Conservation (phyloP, 2,888 invertebrate genomes). For the Zygothrica quintamaculata region DNA sequence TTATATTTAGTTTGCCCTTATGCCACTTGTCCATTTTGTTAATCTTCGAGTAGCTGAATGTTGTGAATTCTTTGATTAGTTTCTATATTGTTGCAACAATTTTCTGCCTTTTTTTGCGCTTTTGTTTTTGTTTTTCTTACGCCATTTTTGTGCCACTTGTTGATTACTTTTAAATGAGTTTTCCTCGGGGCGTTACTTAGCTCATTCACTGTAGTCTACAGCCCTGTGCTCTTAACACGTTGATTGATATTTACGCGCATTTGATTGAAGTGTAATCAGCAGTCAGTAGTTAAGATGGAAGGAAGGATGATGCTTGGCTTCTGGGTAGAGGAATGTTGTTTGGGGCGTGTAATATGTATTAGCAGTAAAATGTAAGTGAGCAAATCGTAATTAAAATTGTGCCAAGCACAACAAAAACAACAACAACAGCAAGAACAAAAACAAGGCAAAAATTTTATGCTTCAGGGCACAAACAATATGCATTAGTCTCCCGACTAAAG, state of each 20-base stretch:
- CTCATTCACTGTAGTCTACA: slow-evolving; percentile 32
- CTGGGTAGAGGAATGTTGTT: neutral
- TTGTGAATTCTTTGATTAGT: slow-evolving; percentile 44
- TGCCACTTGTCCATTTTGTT: slow-evolving; percentile 20
- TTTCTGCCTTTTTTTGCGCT: too few species aligned
- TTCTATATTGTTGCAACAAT: slow-evolving; percentile 38
- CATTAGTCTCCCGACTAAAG: slow-evolving; percentile 52
- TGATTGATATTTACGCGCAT: slow-evolving; percentile 79
- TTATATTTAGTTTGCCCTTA: slow-evolving; percentile 1
- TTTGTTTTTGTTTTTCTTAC: slow-evolving; percentile 17
- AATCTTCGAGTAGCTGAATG: slow-evolving; percentile 9
- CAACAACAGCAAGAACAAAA: too few species aligned
- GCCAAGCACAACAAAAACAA: slow-evolving; percentile 54
- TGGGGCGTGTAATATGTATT: slow-evolving; percentile 49
- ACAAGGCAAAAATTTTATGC: slow-evolving; percentile 67
- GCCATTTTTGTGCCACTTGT: slow-evolving; percentile 64
- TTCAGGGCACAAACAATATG: slow-evolving; percentile 72
- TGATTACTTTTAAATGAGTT: slow-evolving; percentile 80
- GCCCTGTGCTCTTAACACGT: slow-evolving; percentile 20
- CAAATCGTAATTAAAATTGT: slow-evolving; percentile 78
- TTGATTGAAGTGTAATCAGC: slow-evolving; percentile 80
- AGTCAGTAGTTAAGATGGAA: slow-evolving; percentile 36
- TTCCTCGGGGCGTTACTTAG: slow-evolving; percentile 62
- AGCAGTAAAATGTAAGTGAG: slow-evolving; percentile 74
- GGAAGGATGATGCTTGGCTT: too few species aligned